phyloP scores from a whole-genome alignment of 2,888 invertebrate species.

The Geotrupes spiniger region DNA sequence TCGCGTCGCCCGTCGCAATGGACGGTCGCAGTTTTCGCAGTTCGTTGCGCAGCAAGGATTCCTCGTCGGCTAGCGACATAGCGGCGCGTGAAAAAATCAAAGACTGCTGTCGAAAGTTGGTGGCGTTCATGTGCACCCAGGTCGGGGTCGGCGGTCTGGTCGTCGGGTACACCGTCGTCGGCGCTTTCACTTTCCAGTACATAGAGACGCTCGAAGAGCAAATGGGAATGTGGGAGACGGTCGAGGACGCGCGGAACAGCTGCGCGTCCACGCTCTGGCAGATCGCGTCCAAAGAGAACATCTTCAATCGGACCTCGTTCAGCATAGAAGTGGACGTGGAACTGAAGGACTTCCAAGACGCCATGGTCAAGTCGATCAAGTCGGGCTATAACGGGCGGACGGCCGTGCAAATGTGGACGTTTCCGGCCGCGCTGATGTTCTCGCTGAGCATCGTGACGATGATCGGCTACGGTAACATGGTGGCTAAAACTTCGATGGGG shows the following conservation, averaged over 20 bases:
- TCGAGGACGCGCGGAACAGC: slow-evolving; percentile 53
- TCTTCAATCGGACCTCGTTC: slow-evolving; percentile 68
- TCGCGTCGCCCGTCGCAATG: slow-evolving; percentile 15
- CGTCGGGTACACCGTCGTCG: slow-evolving; percentile 82
- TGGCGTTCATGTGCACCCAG: slow-evolving; percentile 91
- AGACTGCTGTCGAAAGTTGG: slow-evolving; percentile 80
- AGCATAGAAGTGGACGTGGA: slow-evolving; percentile 59
- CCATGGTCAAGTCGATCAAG: slow-evolving; percentile 63
- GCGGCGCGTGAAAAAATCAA: slow-evolving; percentile 75
- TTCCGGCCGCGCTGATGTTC: slow-evolving; percentile 86
- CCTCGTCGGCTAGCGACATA: slow-evolving; percentile 65
- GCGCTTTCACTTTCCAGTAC: slow-evolving; percentile 76
- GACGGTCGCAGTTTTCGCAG: slow-evolving; percentile 30
- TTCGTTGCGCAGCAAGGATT: slow-evolving; percentile 41
- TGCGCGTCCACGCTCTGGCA: slow-evolving; percentile 68
- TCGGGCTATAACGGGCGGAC: slow-evolving; percentile 72
- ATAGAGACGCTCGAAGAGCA: slow-evolving; percentile 63
- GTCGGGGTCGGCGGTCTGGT: slow-evolving; percentile 86
- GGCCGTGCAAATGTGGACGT: slow-evolving; percentile 75
- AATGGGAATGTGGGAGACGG: slow-evolving; percentile 53
- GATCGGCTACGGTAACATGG: slow-evolving; percentile 88
- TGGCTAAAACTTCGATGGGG: slow-evolving; percentile 72
- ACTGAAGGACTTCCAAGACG: slow-evolving; percentile 64
- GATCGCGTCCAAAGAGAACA: slow-evolving; percentile 58
- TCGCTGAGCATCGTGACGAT: slow-evolving; percentile 86